These are phyloP conservation scores for Steatocranus sp. DNA, from an alignment of 2,797 vertebrate genomes.

Conservation along the genomic window DNA sequence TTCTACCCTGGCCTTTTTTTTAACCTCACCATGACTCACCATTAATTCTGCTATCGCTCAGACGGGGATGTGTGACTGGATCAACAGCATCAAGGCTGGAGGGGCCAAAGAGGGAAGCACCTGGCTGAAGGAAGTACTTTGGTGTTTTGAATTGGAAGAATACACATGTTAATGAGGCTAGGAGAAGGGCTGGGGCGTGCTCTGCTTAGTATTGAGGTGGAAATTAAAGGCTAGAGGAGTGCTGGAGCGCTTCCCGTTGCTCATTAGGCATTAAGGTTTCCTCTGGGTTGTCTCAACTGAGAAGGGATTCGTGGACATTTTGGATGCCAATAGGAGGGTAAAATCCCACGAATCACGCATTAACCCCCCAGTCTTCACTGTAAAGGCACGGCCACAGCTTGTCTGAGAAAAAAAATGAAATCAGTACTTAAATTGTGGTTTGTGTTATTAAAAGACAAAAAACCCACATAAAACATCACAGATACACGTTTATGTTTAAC, in stretches of 20 bases:
- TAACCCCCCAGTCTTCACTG: conserved; percentile 49
- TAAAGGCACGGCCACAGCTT: conserved; percentile 34
- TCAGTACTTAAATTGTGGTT: conserved; percentile 53
- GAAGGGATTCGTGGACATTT: conserved; percentile 56
- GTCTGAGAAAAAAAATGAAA: conserved; percentile 56
- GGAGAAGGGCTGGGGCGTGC: conserved; percentile 54
- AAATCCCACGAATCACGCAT: conserved; percentile 69
- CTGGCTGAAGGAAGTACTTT: conserved; percentile 65
- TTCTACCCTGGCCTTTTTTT: conserved; percentile 6
- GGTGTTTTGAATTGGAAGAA: conserved; percentile 64
- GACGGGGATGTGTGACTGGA: conserved; percentile 44
- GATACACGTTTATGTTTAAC: not conserved
- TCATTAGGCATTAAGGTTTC: conserved; percentile 74
- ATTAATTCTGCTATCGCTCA: conserved; percentile 39
- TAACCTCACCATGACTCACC: conserved; percentile 54
- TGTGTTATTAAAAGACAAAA: conserved; percentile 24
- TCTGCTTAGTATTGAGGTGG: conserved; percentile 68
- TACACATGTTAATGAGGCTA: conserved; percentile 70
- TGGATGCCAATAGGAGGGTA: conserved; percentile 60
- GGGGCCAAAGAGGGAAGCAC: conserved; percentile 66
- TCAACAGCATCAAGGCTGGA: conserved; percentile 31
- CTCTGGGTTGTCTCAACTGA: conserved; percentile 57
- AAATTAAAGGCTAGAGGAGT: conserved; percentile 66
- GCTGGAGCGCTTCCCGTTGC: conserved; percentile 70
- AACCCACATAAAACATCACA: conserved; percentile 16